Evolutionary conservation across 2,888 invertebrate species (phyloP).

Genomic region (Andrena fulva): DNA sequence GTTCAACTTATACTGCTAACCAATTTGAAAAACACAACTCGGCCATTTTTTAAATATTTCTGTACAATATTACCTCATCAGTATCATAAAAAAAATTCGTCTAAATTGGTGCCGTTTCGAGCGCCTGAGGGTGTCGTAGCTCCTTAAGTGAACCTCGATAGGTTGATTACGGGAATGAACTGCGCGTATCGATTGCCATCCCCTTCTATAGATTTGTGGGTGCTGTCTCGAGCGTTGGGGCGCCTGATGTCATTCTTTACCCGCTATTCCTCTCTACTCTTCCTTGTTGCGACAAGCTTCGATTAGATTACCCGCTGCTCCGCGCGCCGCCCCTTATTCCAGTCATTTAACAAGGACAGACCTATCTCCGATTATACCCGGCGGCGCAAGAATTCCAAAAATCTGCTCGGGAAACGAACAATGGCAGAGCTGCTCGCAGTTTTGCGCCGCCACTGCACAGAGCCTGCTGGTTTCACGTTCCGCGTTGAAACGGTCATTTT

Average conservation of each 20-base stretch:
- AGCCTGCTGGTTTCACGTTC: conserved; percentile 11
- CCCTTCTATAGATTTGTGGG: not conserved
- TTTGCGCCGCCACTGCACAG: not conserved
- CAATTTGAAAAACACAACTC: too few relatives aligned
- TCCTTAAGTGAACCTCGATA: not conserved
- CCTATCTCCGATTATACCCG: too few relatives aligned
- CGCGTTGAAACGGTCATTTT: conserved; percentile 17
- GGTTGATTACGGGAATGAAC: not conserved
- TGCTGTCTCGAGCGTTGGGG: not conserved
- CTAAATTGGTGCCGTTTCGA: too few relatives aligned
- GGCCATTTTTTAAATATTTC: too few relatives aligned
- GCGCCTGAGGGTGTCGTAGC: not conserved
- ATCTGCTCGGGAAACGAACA: not conserved
- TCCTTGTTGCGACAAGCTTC: not conserved
- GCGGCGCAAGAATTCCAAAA: not conserved
- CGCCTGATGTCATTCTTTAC: not conserved
- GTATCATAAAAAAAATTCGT: too few relatives aligned
- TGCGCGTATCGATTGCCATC: not conserved
- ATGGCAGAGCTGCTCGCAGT: not conserved
- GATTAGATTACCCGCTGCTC: too few relatives aligned
- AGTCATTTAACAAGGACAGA: too few relatives aligned
- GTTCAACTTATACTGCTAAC: too few relatives aligned
- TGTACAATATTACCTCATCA: too few relatives aligned
- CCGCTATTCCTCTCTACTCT: not conserved
- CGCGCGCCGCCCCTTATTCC: too few relatives aligned